Percentiles rank a stretch among this genome's conserved stretches.
Evolutionary conservation across 1,140 invertebrate species (phyloP).

Genomic region (Hylaeus anthracinus): DNA sequence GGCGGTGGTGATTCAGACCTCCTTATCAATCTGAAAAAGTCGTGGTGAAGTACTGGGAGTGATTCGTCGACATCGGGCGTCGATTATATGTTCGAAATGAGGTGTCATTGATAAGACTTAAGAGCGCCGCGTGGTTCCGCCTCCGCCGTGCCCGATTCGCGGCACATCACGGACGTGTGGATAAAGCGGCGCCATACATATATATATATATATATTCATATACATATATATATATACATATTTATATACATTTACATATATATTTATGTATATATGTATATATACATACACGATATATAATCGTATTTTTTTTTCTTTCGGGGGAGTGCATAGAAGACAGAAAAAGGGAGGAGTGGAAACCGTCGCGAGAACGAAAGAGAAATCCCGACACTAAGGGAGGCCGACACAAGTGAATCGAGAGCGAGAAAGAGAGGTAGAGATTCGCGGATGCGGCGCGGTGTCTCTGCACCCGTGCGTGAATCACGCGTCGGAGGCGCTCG

Average conservation of each 20-base stretch:
- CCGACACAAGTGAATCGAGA: slow-evolving; percentile 13
- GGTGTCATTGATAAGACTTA: slow-evolving; percentile 38
- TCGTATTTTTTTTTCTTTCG: slow-evolving; percentile 47
- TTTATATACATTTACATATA: neutral
- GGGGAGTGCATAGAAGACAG: slow-evolving; percentile 2
- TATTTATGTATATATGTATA: slow-evolving; percentile 5
- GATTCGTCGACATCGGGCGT: slow-evolving; percentile 27
- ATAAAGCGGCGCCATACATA: slow-evolving; percentile 55
- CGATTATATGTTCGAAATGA: slow-evolving; percentile 36
- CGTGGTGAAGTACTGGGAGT: slow-evolving; percentile 21
- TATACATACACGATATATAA: slow-evolving; percentile 30
- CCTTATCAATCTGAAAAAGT: slow-evolving; percentile 49
- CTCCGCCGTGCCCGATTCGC: slow-evolving; percentile 44
- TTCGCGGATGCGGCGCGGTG: slow-evolving; percentile 60
- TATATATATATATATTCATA: slow-evolving; percentile 1
- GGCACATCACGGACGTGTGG: slow-evolving; percentile 50
- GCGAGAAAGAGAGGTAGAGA: slow-evolving; percentile 34
- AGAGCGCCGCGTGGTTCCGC: slow-evolving; percentile 49
- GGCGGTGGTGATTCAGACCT: slow-evolving; percentile 58
- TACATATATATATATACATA: neutral
- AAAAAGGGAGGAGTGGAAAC: slow-evolving; percentile 39
- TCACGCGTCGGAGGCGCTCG: slow-evolving; percentile 65
- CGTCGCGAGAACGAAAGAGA: slow-evolving; percentile 28
- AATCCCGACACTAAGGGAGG: slow-evolving; percentile 8
- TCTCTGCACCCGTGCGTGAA: slow-evolving; percentile 67